A percentile compares a stretch with the other conserved stretches of the same genome.
Conservation (phyloP, 2,888 invertebrate genomes). For the Andrena chrysosceles region DNA sequence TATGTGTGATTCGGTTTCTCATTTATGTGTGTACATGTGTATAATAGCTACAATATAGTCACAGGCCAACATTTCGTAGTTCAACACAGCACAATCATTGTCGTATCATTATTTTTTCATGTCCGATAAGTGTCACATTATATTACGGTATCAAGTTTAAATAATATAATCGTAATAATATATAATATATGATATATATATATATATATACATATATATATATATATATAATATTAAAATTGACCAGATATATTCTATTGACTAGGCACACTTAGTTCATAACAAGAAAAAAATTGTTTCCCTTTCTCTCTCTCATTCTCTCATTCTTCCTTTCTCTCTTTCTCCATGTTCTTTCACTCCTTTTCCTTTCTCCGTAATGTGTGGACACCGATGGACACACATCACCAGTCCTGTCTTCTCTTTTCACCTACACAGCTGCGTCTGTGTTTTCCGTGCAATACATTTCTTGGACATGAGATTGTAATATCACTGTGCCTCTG, state of each 20-base stretch:
- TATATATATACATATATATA: too few species aligned
- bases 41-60: constrained; percentile 83
- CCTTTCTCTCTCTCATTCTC: constrained; percentile 56
- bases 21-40: constrained; percentile 70
- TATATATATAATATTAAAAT: constrained; percentile 85
- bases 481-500: neutral
- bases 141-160: constrained; percentile 81
- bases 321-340: constrained; percentile 33
- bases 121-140: constrained; percentile 76
- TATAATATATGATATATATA: constrained; percentile 76
- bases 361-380: neutral
- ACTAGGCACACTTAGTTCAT: constrained; percentile 89
- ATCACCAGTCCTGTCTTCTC: neutral
- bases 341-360: constrained; percentile 26
- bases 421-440: neutral
- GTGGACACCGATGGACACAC: neutral
- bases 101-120: constrained; percentile 81
- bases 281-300: constrained; percentile 86
- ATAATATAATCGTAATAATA: constrained; percentile 82
- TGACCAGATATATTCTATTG: constrained; percentile 88
- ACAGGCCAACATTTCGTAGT: constrained; percentile 85
- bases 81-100: constrained; percentile 85
- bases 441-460: neutral
- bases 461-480: constrained; percentile 3
- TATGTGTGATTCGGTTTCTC: constrained; percentile 51